Evolutionary conservation across 2,888 invertebrate genomes (phyloP).

Genomic region (Sisyra terminalis): DNA sequence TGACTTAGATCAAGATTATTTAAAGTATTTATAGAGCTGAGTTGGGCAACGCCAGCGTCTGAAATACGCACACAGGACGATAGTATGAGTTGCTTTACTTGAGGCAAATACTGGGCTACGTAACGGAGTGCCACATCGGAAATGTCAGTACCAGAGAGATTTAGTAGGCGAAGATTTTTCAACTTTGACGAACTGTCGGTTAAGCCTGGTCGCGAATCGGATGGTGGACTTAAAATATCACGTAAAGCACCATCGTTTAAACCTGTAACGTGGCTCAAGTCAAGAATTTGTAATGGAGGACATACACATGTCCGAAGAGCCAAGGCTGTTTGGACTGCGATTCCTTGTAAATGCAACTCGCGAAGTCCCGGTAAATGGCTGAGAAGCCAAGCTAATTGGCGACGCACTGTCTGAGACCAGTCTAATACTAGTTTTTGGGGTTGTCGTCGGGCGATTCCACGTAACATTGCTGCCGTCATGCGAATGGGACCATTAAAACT

Average conservation of each 20-base stretch:
- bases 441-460: slow-evolving; percentile 77
- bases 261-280: slow-evolving; percentile 74
- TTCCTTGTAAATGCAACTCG: slow-evolving; percentile 61
- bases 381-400: slow-evolving; percentile 86
- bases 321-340: slow-evolving; percentile 59
- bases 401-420: slow-evolving; percentile 75
- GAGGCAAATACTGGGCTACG: slow-evolving; percentile 58
- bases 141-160: slow-evolving; percentile 75
- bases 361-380: slow-evolving; percentile 69
- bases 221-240: slow-evolving; percentile 74
- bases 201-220: slow-evolving; percentile 64
- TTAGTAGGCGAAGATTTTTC: slow-evolving; percentile 55
- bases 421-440: slow-evolving; percentile 70
- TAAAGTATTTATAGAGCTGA: slow-evolving; percentile 58
- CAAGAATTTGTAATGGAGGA: slow-evolving; percentile 59
- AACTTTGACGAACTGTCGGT: slow-evolving; percentile 60
- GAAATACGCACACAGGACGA: slow-evolving; percentile 77
- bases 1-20: slow-evolving; percentile 64
- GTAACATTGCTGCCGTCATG: slow-evolving; percentile 53
- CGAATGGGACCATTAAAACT: slow-evolving; percentile 57
- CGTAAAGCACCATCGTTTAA: slow-evolving; percentile 70
- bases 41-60: slow-evolving; percentile 78
- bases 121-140: slow-evolving; percentile 74
- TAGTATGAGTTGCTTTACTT: slow-evolving; percentile 59
- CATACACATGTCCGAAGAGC: slow-evolving; percentile 69